Evolutionary conservation across 53 echinoderm and acorn worm species (phyloP).

Genomic region (Astropecten irregularis): DNA sequence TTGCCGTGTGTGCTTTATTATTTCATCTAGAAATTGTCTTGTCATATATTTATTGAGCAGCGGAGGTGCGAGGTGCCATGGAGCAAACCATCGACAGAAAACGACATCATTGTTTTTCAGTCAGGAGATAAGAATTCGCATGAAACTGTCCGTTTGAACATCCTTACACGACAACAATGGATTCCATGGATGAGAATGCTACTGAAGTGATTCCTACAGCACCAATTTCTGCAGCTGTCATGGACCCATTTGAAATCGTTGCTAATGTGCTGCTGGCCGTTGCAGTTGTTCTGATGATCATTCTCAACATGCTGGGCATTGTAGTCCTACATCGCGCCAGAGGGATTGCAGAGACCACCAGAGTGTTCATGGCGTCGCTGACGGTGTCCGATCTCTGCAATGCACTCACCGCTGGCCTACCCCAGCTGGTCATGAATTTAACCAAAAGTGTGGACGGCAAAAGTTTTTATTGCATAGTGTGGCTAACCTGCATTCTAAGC

Average conservation of each 20-base stretch:
- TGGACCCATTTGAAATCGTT: background rate
- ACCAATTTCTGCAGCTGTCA: background rate
- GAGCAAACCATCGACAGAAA: too few relatives aligned
- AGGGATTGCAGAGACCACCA: constrained; percentile 16
- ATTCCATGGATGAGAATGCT: too few relatives aligned
- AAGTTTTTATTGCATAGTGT: background rate
- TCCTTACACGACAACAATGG: too few relatives aligned
- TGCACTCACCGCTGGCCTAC: background rate
- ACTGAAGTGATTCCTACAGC: too few relatives aligned
- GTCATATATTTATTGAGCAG: too few relatives aligned
- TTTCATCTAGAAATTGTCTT: too few relatives aligned
- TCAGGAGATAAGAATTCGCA: too few relatives aligned
- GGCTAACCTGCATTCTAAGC: background rate
- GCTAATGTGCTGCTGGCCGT: background rate
- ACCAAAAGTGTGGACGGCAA: background rate
- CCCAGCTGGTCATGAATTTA: background rate
- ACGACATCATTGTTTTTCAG: too few relatives aligned
- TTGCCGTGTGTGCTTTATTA: too few relatives aligned
- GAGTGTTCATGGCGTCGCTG: constrained; percentile 13
- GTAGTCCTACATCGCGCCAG: background rate
- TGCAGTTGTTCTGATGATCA: background rate
- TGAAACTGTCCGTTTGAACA: too few relatives aligned
- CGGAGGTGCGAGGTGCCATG: too few relatives aligned
- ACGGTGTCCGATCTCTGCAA: constrained; percentile 12
- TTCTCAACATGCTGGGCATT: background rate